Evolutionary conservation across 1,140 invertebrate genomes (phyloP), one percentile per base, ranked within the genome.

Genomic region (Sycophaga agraensis): DNA sequence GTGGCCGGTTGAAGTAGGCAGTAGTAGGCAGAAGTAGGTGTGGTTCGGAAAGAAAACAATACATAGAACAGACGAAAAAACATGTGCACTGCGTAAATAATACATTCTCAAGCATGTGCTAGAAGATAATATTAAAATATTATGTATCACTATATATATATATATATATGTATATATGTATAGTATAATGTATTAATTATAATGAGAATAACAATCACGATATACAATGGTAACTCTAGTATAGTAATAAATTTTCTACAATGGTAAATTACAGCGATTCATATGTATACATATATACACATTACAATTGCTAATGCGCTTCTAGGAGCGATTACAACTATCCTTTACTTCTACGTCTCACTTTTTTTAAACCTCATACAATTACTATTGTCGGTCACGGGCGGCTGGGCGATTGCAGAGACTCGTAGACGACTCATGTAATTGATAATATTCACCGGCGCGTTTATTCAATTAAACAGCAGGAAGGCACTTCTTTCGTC

Each of bases 11-110:
- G 60, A 54, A 31, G 58, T 57, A 34, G 49, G 56, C 14, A 28
- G 59, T 35, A 45, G 56, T 64, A 37, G 62, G 72, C 68, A 70
- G 70, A 65, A 73, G 73, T 71, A 71, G 73, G 69, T 72, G 70
- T 75, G 70, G 72, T 70, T 76, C 74, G 70, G 71, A 80, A 78
- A 78, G 70, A 75, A 80, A 80, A 80, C 68, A 77, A 78, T 74
- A 81, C 79, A 81, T 80, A 80, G 78, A 81, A 81, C 78, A 81
- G 79, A 81, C 72, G 73, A 77, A 75, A 74, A 79, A 75, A 74
- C 59, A 72, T 71, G 76, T 80, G 74, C 73, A 75, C 70, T 78
- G 76, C 77, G 68, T 79, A 77, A 79, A 77, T 77, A 69, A 63
- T 51, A 73, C 76, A 79, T 79, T 80, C 77, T 73, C 71, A 79